Conservation (phyloP, 2,888 invertebrate genomes). For the Synergus gifuensis region DNA sequence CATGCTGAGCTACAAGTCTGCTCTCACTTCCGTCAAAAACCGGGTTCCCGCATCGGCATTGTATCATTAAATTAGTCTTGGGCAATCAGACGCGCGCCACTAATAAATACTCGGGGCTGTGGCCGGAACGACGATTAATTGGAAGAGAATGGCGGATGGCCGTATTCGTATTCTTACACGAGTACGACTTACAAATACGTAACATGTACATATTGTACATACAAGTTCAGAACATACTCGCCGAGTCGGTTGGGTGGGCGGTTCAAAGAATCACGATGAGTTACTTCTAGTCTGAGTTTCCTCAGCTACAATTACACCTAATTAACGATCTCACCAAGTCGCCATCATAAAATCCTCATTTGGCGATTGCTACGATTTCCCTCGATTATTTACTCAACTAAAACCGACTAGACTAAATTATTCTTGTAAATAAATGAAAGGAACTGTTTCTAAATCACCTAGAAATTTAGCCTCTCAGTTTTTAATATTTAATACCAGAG, state of each 20-base stretch:
- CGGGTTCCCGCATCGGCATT: slow-evolving; percentile 51
- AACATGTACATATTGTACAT: slow-evolving; percentile 51
- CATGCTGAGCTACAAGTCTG: slow-evolving; percentile 18
- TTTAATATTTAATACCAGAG: not conserved
- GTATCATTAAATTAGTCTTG: slow-evolving; percentile 70
- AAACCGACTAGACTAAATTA: not conserved
- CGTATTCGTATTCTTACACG: not conserved
- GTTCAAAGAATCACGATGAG: slow-evolving; percentile 60
- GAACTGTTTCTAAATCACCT: too few relatives aligned
- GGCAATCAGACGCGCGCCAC: slow-evolving; percentile 63
- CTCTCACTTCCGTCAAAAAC: slow-evolving; percentile 42
- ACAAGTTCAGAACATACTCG: slow-evolving; percentile 49
- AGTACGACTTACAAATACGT: slow-evolving; percentile 51
- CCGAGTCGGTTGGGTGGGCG: slow-evolving; percentile 47
- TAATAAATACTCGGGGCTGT: slow-evolving; percentile 61
- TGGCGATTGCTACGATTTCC: slow-evolving; percentile 35
- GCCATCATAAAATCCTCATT: slow-evolving; percentile 50
- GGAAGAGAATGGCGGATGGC: slow-evolving; percentile 55
- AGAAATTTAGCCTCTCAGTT: too few relatives aligned
- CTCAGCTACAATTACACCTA: slow-evolving; percentile 61
- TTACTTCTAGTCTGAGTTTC: slow-evolving; percentile 55
- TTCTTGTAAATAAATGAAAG: too few relatives aligned
- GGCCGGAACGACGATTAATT: slow-evolving; percentile 62
- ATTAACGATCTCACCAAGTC: slow-evolving; percentile 61
- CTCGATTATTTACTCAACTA: not conserved